phyloP scores from a whole-genome alignment of 64 coral and sea anemone genomes.

The Platygyra sinensis region DNA sequence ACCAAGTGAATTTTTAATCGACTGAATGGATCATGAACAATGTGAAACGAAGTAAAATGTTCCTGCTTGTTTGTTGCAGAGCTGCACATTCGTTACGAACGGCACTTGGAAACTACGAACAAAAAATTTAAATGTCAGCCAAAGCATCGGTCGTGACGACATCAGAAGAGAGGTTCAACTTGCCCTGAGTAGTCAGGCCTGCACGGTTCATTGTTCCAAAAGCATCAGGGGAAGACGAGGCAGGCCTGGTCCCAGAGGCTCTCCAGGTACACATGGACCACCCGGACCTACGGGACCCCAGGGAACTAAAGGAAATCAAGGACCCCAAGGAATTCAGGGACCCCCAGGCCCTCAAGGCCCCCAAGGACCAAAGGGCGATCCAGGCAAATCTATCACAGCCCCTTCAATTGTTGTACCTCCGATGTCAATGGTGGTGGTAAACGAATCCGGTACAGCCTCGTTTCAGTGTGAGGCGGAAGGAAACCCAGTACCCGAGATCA shows the following conservation, averaged over 20 bases:
- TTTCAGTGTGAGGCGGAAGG: too few species aligned
- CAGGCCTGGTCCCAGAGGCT: conserved; percentile 32
- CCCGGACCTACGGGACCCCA: conserved; percentile 30
- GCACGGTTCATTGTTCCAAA: conserved; percentile 18
- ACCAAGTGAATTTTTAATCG: neutral
- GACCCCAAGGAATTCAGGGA: neutral
- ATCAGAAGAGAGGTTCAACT: conserved; percentile 9
- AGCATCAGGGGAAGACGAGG: conserved; percentile 55
- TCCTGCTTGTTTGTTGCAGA: neutral
- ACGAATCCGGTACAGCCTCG: too few species aligned
- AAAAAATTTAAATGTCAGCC: neutral
- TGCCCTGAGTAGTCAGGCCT: conserved; percentile 1
- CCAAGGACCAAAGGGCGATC: neutral
- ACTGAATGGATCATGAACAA: neutral
- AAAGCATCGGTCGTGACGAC: neutral
- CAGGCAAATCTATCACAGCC: too few species aligned
- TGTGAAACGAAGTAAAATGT: neutral
- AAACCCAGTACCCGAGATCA: too few species aligned
- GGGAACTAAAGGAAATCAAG: conserved; percentile 36
- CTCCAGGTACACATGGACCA: conserved; percentile 1
- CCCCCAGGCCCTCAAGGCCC: too few species aligned
- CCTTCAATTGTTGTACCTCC: too few species aligned
- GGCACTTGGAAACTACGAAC: neutral
- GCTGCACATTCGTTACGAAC: neutral
- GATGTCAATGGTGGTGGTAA: too few species aligned